Base-by-base conservation (phyloP, 1,140 invertebrate species). In the Phymorhynchus buccinoides region DNA sequence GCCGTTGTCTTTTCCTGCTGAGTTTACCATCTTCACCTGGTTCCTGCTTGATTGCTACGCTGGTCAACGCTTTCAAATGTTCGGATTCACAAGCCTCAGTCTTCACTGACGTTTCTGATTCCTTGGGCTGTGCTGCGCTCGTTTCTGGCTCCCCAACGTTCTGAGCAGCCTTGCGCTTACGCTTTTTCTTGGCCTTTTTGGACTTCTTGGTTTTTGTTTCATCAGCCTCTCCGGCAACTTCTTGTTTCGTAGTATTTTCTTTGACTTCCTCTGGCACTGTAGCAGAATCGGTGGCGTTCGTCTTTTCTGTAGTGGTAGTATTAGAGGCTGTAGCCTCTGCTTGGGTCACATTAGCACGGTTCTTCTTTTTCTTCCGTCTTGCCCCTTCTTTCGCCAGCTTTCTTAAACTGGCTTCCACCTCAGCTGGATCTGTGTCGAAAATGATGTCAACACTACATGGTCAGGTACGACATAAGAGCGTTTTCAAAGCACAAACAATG, bases 151-250 rank as follows among this genome's bases (percentile, higher is more conserved):
- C 3, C 27, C 14, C 27, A 27, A 56, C 27, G 16, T 35, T 30
- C 41, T 66, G 68, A 16, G 56, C 39, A 14, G 37, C 37, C 35
- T 62, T 32, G 9, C 81, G 81, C 62, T 83, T 83, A 6, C 81
- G 81, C n/a, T 83, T 83, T 41, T 44, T 71, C 66, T 68, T 71
- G 4, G 56, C 22, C 37, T 71, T 71, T 42, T 83, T 66, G n/a
- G 62, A 66, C 39, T 83, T 71, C 41, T 81, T 81, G 9, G 52
- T 18, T 39, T 37, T 62, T 27, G 32, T 39, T 4, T 32, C 52
- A 22, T 81, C 62, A 18, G 12, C 35, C 9, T 56, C 78, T 30
- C 35, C 56, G 78, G 30, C 27, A 12, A 30, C n/a, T 52, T 44
- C 42, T 52, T 32, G 30, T 12, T 81, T 56, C 14, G 27, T n/a